Evolutionary conservation across 1,140 invertebrate species (phyloP), one percentile per base, ranked within the genome.

Genomic region (Ceratina japonica): DNA sequence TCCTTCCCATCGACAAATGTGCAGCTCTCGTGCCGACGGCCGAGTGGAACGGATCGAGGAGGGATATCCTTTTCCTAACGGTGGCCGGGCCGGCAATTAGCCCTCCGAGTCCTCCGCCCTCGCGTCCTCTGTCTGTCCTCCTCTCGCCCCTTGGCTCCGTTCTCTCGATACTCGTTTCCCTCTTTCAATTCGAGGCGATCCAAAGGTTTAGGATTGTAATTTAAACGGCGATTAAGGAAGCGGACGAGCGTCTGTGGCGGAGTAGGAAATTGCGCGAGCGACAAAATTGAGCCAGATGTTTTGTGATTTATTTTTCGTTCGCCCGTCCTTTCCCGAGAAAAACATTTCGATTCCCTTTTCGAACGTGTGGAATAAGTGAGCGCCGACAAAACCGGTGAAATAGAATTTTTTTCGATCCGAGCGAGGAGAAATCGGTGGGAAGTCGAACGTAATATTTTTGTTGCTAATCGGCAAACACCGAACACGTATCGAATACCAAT

Each of bases 11-110:
- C 37, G 62, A 74, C 77, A 79, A 79, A 79, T 73, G 77, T 58
- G 71, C 70, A 79, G 52, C 74, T 79, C 77, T 74, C 75, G 68
- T 78, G 75, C 75, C 56, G 75, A 78, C 59, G 68, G 68, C 75
- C 44, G n/a, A 72, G 59, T n/a, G 51, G 75, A 72, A 72, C 31
- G 59, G 31, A 63, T 78, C 59, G 68, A 63, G 69, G 63, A 31
- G 69, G 59, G 52, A 64, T 78, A 78, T 78, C 75, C 69, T 78
- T 78, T 72, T 24, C 27, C 56, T 71, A 20, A 54, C 22, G 52
- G 49, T 31, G 52, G 61, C 8, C 59, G 18, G 58, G 18, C 27
- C 5, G 61, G 72, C 73, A 80, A 75, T 80, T 80, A 75, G 64
- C 77, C 63, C 52, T 20, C 44, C 63, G 15, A n/a, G 10, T 22